These are phyloP conservation scores for Blastobasis lacticolella DNA, from an alignment of 2,888 invertebrate species.

Conservation along the genomic window DNA sequence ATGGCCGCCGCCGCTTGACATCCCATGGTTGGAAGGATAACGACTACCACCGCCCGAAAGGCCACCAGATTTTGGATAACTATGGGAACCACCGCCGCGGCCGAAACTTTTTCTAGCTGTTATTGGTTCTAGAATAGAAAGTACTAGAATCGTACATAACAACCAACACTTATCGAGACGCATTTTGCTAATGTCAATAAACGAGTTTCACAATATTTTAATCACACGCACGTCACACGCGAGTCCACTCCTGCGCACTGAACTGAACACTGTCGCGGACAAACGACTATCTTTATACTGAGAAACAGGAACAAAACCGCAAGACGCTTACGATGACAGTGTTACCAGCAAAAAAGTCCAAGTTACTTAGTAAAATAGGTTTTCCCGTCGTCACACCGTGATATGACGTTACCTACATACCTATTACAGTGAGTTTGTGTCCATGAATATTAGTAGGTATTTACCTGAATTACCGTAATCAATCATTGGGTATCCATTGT, in stretches of 20 bases:
- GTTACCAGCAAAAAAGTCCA: too few relatives aligned
- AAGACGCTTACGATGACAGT: too few relatives aligned
- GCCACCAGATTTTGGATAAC: conserved; percentile 27
- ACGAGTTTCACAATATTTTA: neutral
- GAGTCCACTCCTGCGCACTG: neutral
- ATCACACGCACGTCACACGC: neutral
- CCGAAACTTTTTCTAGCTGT: conserved; percentile 22
- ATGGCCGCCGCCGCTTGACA: conserved; percentile 15
- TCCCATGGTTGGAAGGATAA: conserved; percentile 11
- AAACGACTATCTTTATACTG: too few relatives aligned
- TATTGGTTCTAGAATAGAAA: conserved; percentile 28
- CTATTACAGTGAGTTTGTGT: too few relatives aligned
- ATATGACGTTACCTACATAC: too few relatives aligned
- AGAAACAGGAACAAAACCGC: too few relatives aligned
- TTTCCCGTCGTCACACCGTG: too few relatives aligned
- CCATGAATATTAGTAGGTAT: too few relatives aligned
- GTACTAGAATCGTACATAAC: conserved; percentile 35
- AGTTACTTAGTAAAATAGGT: too few relatives aligned
- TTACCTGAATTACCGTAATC: too few relatives aligned
- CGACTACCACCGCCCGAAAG: conserved; percentile 23
- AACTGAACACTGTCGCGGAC: neutral
- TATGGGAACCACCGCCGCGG: conserved; percentile 17
- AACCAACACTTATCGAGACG: conserved; percentile 31
- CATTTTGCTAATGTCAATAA: conserved; percentile 24
- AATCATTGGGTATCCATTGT: too few relatives aligned